Evolutionary conservation across 53 echinoderm and acorn worm genomes (phyloP).

Genomic region (Echinarachnius parma): DNA sequence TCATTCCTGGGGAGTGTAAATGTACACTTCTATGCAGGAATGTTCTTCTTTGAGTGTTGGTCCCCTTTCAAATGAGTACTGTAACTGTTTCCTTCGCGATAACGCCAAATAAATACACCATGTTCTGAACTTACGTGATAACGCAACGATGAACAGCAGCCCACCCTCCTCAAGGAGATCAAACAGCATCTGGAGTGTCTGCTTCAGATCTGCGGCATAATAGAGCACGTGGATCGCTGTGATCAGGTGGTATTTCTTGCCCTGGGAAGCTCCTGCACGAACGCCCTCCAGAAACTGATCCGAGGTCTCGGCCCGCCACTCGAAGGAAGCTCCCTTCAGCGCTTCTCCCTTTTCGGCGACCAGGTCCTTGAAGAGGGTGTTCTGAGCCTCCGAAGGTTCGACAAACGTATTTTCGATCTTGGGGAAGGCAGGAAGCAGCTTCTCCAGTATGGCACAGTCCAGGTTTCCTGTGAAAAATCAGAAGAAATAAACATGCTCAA

Average conservation of each 20-base stretch:
- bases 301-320: constrained; percentile 32
- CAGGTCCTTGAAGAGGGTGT: constrained; percentile 36
- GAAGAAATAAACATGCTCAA: background rate
- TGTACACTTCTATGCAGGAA: too few relatives aligned
- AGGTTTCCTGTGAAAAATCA: constrained; percentile 26
- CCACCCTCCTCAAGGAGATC: constrained; percentile 36
- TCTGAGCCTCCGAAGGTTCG: constrained; percentile 40
- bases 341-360: constrained; percentile 5
- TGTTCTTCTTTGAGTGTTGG: too few relatives aligned
- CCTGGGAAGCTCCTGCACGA: background rate
- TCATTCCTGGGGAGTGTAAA: too few relatives aligned
- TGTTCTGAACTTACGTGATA: constrained; percentile 22
- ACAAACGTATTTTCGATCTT: constrained; percentile 33
- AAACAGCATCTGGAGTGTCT: constrained; percentile 16
- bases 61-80: too few relatives aligned
- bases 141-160: constrained; percentile 13
- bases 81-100: too few relatives aligned
- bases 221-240: constrained; percentile 42
- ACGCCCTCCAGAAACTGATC: constrained; percentile 18
- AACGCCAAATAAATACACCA: too few relatives aligned
- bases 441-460: constrained; percentile 37
- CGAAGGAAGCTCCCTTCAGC: constrained; percentile 19
- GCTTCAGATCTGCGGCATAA: constrained; percentile 26
- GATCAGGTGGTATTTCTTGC: constrained; percentile 40
- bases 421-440: constrained; percentile 39